These are phyloP conservation scores for Xiphorhynchus elegans DNA, from an alignment of 2,113 vertebrate genomes.

Conservation along the genomic window DNA sequence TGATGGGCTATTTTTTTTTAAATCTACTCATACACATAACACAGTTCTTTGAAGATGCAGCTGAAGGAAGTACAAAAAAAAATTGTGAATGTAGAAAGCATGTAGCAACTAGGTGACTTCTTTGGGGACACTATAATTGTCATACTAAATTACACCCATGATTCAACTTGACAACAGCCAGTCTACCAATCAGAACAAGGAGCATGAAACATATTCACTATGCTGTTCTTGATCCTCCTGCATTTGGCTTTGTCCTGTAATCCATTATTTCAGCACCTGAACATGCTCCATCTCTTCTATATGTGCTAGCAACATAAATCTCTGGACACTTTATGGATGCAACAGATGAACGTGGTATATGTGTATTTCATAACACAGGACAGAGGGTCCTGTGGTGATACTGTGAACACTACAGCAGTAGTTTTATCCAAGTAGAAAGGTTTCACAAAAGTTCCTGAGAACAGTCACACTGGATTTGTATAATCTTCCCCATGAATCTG, in stretches of 20 bases:
- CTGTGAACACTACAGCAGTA: background rate
- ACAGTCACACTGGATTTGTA: background rate
- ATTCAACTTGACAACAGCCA: background rate
- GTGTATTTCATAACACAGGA: background rate
- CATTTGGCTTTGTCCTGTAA: background rate
- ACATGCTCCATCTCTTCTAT: background rate
- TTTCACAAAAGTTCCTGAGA: background rate
- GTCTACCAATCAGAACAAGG: background rate
- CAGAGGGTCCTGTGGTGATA: background rate
- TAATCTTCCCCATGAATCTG: background rate
- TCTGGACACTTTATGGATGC: background rate
- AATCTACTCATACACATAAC: background rate
- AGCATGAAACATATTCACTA: background rate
- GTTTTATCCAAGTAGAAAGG: background rate
- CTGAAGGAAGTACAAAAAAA: background rate
- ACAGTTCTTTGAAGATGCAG: background rate
- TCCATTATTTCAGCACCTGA: background rate
- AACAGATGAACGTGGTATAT: background rate
- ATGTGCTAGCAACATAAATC: background rate
- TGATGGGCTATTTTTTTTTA: background rate
- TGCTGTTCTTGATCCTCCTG: background rate
- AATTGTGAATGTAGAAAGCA: background rate
- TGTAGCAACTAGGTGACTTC: background rate
- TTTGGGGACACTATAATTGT: background rate
- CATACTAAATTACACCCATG: background rate